Percentiles rank a stretch among this genome's conserved stretches.
Conservation (phyloP, 1,140 invertebrate genomes). For the Drosophila funebris region DNA sequence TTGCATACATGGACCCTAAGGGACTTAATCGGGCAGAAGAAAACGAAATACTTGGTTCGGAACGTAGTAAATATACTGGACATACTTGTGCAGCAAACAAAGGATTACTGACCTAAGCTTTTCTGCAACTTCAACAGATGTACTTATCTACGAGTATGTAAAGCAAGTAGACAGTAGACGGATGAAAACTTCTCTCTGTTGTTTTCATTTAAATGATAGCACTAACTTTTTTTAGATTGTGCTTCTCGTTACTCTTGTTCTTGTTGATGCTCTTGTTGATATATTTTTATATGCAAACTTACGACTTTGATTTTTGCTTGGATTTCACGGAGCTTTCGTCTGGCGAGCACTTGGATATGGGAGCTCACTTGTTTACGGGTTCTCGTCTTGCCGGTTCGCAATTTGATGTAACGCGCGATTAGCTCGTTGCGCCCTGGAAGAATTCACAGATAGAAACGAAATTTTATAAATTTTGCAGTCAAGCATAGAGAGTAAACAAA, state of each 20-base stretch:
- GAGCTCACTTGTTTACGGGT: slow-evolving; percentile 99
- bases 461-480: not conserved
- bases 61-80: no score
- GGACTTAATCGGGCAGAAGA: no score
- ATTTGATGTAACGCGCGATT: slow-evolving; percentile 99
- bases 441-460: not conserved
- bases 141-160: no score
- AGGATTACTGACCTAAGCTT: no score
- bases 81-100: no score
- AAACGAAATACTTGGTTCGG: no score
- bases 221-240: not conserved
- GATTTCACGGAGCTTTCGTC: slow-evolving; percentile 98
- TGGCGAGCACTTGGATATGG: slow-evolving; percentile 99
- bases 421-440: slow-evolving; percentile 97
- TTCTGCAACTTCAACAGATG: no score
- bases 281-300: slow-evolving; percentile 83
- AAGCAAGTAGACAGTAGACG: no score
- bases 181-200: no score
- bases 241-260: not conserved
- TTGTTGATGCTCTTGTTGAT: slow-evolving; percentile 8
- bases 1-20: no score
- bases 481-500: not conserved
- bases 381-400: slow-evolving; percentile 99
- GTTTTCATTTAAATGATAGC: no score
- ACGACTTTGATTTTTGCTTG: slow-evolving; percentile 98